Conservation (phyloP, 2,797 vertebrate species). For the Phrynocephalus guinanensis region DNA sequence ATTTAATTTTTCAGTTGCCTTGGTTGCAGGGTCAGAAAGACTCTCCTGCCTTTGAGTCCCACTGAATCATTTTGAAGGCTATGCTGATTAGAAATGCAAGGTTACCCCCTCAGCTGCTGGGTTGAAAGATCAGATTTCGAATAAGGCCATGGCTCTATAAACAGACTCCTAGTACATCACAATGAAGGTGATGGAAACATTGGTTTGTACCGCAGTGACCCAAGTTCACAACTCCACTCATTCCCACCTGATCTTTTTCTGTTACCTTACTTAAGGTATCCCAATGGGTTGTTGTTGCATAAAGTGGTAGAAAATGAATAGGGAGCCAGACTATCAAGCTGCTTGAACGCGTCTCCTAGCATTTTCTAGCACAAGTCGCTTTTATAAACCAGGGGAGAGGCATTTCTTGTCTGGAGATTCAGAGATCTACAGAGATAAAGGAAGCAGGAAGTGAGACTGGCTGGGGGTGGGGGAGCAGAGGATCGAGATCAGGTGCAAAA, state of each 20-base stretch:
- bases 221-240: not conserved
- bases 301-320: too few relatives aligned
- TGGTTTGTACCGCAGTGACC: not conserved
- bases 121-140: not conserved
- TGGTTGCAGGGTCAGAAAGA: not conserved
- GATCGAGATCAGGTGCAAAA: not conserved
- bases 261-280: too few relatives aligned
- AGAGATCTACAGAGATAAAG: not conserved
- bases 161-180: not conserved
- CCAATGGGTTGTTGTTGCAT: too few relatives aligned
- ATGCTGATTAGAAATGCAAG: not conserved
- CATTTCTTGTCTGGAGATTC: not conserved
- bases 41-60: not conserved
- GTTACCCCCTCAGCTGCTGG: not conserved
- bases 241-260: too few relatives aligned
- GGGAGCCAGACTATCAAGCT: too few relatives aligned
- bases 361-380: too few relatives aligned
- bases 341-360: too few relatives aligned
- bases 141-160: not conserved
- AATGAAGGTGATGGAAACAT: not conserved
- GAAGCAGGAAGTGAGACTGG: not conserved
- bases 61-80: not conserved
- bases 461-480: not conserved
- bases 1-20: conserved; percentile 3
- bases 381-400: too few relatives aligned